phyloP scores from a whole-genome alignment of 64 coral and sea anemone genomes.

The Exaiptasia diaphana region DNA sequence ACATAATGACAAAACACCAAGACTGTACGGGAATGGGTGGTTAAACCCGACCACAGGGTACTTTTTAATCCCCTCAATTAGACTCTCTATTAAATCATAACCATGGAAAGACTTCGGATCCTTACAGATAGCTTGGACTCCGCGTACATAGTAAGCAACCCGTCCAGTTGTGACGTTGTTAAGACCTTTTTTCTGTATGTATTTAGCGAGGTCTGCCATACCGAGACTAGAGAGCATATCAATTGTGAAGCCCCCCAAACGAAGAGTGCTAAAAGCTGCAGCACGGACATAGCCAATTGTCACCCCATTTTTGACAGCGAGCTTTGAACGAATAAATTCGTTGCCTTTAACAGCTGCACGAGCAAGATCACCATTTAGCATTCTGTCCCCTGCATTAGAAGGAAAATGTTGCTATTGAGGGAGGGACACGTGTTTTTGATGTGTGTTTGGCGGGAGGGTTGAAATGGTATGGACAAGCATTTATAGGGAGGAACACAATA shows the following conservation, averaged over 20 bases:
- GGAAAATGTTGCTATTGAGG: neutral
- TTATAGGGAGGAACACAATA: neutral
- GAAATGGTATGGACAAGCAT: neutral
- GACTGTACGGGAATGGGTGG: neutral
- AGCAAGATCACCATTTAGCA: neutral
- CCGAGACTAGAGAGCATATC: neutral
- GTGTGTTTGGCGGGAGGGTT: neutral
- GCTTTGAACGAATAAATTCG: constrained; percentile 5
- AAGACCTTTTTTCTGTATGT: neutral
- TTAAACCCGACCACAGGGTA: neutral
- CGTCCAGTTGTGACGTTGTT: neutral
- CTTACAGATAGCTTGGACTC: neutral
- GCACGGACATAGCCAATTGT: neutral
- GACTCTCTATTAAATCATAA: neutral
- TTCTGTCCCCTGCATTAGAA: neutral
- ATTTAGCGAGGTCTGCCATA: neutral
- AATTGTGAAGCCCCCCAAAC: neutral
- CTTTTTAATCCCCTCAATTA: neutral
- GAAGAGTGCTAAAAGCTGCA: neutral
- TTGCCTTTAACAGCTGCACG: constrained; percentile 6
- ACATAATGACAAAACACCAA: neutral
- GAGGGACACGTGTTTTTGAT: neutral
- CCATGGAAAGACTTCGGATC: neutral
- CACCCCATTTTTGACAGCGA: neutral
- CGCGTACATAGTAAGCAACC: neutral